These are phyloP conservation scores for Clarias pachynema DNA, from an alignment of 2,797 vertebrate species.

Conservation along the genomic window DNA sequence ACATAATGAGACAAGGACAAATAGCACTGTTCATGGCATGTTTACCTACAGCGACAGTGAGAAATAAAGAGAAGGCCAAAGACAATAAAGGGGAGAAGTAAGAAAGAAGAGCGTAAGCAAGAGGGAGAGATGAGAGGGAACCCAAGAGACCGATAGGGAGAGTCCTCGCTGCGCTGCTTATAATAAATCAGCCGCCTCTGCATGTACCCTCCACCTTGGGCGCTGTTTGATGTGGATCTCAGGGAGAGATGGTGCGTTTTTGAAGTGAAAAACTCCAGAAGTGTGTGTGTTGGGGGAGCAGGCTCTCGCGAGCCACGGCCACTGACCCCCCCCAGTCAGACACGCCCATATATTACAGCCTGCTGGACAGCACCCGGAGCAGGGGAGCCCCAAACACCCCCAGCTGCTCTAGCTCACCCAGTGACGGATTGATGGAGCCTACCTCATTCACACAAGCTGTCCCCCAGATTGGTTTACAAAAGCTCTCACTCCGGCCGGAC, in stretches of 20 bases:
- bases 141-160: conserved; percentile 50
- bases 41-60: conserved; percentile 37
- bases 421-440: conserved; percentile 81
- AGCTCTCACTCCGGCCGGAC: conserved; percentile 45
- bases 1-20: conserved; percentile 40
- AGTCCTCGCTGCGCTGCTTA: conserved; percentile 79
- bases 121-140: conserved; percentile 44
- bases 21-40: conserved; percentile 37
- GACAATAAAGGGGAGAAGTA: conserved; percentile 74
- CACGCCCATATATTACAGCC: conserved; percentile 84
- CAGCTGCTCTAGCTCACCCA: conserved; percentile 84
- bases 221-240: conserved; percentile 92
- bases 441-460: conserved; percentile 76
- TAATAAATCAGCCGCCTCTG: conserved; percentile 90
- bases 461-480: conserved; percentile 69
- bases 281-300: conserved; percentile 82
- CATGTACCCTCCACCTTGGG: conserved; percentile 84
- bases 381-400: conserved; percentile 75
- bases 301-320: conserved; percentile 86
- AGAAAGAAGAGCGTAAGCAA: conserved; percentile 57
- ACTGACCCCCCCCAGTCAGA: conserved; percentile 89
- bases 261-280: conserved; percentile 99
- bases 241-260: conserved; percentile 85
- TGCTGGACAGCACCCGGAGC: conserved; percentile 81
- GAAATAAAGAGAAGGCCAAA: conserved; percentile 47